phyloP scores from a whole-genome alignment of 92 coral and sea anemone genomes.

The Heteractis magnifica region DNA sequence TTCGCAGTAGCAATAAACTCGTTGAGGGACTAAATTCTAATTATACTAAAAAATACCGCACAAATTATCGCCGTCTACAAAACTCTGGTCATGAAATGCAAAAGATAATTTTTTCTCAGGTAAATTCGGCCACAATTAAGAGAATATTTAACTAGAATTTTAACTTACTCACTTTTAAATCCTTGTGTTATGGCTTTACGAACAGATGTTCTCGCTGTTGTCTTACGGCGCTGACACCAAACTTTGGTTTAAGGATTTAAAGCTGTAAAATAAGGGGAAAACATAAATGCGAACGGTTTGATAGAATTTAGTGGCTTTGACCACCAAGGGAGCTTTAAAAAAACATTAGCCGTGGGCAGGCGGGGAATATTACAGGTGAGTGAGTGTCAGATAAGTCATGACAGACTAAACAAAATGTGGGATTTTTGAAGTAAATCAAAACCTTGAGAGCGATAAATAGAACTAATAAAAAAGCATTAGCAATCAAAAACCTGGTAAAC shows the following conservation, averaged over 20 bases:
- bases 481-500: too few species aligned
- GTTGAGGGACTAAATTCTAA: background rate
- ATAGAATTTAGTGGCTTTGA: slow-evolving; percentile 9
- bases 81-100: background rate
- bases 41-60: background rate
- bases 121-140: background rate
- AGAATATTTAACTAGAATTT: background rate
- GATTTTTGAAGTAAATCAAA: background rate
- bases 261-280: background rate
- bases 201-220: background rate
- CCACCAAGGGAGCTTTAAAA: slow-evolving; percentile 14
- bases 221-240: too few species aligned
- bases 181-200: background rate
- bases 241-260: background rate
- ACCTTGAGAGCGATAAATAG: background rate
- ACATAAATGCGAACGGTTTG: background rate
- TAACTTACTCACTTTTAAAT: background rate
- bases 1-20: background rate
- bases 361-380: background rate
- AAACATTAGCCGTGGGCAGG: background rate
- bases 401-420: background rate
- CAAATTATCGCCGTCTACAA: background rate
- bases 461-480: background rate
- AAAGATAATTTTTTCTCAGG: background rate
- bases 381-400: background rate